Base-by-base conservation (phyloP, 2,888 invertebrate genomes). In the Drosophila cognata region DNA sequence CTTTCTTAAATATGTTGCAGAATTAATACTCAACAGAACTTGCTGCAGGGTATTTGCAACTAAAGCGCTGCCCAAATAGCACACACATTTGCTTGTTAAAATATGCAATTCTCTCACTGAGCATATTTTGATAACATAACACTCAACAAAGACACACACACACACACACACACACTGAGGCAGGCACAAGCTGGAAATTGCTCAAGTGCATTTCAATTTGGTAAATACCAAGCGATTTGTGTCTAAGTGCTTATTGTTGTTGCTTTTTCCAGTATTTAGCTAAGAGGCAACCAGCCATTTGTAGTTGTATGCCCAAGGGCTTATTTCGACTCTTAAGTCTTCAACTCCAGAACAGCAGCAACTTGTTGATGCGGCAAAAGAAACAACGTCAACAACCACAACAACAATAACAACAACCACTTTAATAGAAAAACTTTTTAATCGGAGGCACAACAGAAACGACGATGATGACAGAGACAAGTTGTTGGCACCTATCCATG, bases 391-490 rank as follows among this genome's bases (percentile, higher is more conserved):
- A 53, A 16, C 53, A 52, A 28, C 18, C 13, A 43, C 41, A 55
- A 13, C 43, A 1, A 21, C 21, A 43, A 43, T 6, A n/a, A 36
- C 53, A 51, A 46, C 33, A 43, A 18, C 35, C 48, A 33, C 51
- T 63, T 67, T 65, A 55, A 73, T 71, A 51, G 65, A 29, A 71
- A 75, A 83, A 83, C 43, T 75, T 85, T 74, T 67, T 63, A 79
- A 60, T 68, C 63, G 63, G 58, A 61, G 36, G 25, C 18, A 36
- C n/a, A 69, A 46, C 46, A 41, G 33, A n/a, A 31, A 35, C 36
- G 52, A 35, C 36, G 52, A 41, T 57, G 48, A 13, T 61, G 46
- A 25, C 16, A 53, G 67, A 38, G 46, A 36, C 51, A 62, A 71
- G 48, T 66, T 74, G n/a, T 58, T 51, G 52, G 33, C 62, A 46